Evolutionary conservation across 1,140 invertebrate genomes (phyloP), one percentile per base, ranked within the genome.

Genomic region (Drosophila leontia): DNA sequence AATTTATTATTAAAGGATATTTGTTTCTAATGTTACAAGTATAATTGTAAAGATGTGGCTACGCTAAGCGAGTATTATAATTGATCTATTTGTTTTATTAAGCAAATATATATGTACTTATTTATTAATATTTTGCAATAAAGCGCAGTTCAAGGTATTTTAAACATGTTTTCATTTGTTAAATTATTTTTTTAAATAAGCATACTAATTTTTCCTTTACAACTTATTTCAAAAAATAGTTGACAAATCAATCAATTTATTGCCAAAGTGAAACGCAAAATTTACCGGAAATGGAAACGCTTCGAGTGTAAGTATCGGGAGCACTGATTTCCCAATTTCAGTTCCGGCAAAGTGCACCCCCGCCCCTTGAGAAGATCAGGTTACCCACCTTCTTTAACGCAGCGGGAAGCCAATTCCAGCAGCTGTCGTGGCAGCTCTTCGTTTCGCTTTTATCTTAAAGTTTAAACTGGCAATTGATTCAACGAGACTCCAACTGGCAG

Each of bases 391-490:
- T 26, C 61, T 51, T 56, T 8, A 6, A 26, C 37, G 19, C 65
- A 53, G 32, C 35, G 34, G 51, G 65, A 72, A 59, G 75, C 69
- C 65, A 75, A 59, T 64, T 42, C 42, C 48, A 12, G 23, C 12
- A 64, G 47, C 57, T 32, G 17, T 13, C 50, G n/a, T 13, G 17
- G 50, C 55, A 64, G 19, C 41, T 44, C 15, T 58, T 57, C 39
- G 11, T 23, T 56, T 74, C 17, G 8, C n/a, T 34, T 29, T 11
- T 44, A 44, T 60, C 48, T 80, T 68, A 47, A 80, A 83, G 60
- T 80, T 88, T 65, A 57, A 72, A 71, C 62, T 69, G 56, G 45
- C 48, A 88, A 84, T 88, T 84, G 76, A 80, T 78, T 76, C 70
- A 78, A 47, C 47, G 15, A 17, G 53, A 53, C 39, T 44, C 15